Evolutionary conservation across 2,888 invertebrate genomes (phyloP).

Genomic region (Sminthurinus aureus): DNA sequence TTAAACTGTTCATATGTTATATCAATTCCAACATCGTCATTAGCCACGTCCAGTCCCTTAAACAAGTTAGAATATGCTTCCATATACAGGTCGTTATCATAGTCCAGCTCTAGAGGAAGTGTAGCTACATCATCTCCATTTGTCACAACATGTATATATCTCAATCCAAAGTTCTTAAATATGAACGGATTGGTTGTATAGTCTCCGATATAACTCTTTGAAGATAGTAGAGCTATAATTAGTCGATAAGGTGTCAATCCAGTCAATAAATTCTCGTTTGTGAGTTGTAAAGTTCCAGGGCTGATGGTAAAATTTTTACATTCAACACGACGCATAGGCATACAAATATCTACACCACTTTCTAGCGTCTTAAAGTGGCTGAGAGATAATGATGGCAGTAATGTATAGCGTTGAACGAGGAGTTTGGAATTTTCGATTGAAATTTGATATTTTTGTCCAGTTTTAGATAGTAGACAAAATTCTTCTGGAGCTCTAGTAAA

Average conservation of each 20-base stretch:
- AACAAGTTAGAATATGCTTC: constrained; percentile 19
- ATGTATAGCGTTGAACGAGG: constrained; percentile 18
- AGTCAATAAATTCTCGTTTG: constrained; percentile 39
- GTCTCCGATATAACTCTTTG: constrained; percentile 14
- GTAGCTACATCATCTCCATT: not conserved
- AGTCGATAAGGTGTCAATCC: constrained; percentile 46
- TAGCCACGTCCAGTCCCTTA: not conserved
- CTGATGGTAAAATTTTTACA: constrained; percentile 41
- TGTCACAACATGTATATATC: not conserved
- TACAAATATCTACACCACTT: not conserved
- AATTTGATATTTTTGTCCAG: constrained; percentile 12
- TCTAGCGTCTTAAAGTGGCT: constrained; percentile 40
- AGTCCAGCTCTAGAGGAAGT: constrained; percentile 17
- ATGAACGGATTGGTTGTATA: constrained; percentile 13
- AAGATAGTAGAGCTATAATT: constrained; percentile 34
- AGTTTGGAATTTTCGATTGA: constrained; percentile 40
- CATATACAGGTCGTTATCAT: not conserved
- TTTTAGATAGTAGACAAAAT: constrained; percentile 32
- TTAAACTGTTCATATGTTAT: constrained; percentile 22
- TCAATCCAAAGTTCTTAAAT: constrained; percentile 19
- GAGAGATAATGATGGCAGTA: constrained; percentile 36
- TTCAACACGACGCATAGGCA: constrained; percentile 36
- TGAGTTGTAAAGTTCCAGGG: constrained; percentile 29
- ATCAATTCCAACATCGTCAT: constrained; percentile 29
- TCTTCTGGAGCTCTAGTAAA: constrained; percentile 33